Conservation (phyloP, 2,888 invertebrate genomes). For the Desoria tigrina region DNA sequence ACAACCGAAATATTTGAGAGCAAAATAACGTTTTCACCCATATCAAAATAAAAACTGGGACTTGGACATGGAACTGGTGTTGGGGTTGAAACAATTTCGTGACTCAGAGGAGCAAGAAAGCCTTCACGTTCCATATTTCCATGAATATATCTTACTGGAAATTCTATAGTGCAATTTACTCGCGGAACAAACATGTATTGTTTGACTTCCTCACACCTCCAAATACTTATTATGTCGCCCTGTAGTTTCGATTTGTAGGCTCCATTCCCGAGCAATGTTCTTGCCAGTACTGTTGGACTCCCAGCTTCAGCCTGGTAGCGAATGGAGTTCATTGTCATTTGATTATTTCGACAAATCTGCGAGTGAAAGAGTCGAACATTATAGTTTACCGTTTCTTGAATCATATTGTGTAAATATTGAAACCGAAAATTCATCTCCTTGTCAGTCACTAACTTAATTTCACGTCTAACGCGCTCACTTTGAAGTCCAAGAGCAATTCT, state of each 20-base stretch:
- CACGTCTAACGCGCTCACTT: no score
- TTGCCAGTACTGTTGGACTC: no score
- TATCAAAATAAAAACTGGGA: no score
- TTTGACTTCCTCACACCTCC: constrained; percentile 3
- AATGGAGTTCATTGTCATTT: constrained; percentile 9
- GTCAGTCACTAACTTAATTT: not conserved
- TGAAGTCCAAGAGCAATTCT: no score
- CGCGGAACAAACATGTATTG: constrained; percentile 9
- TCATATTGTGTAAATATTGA: constrained; percentile 3
- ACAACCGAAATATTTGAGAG: not conserved
- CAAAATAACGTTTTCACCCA: not conserved
- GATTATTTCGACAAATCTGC: no score
- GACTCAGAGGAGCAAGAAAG: no score
- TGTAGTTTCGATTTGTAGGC: not conserved
- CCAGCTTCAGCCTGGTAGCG: constrained; percentile 12
- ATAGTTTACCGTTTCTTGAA: not conserved
- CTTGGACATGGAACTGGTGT: not conserved
- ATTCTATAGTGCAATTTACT: constrained; percentile 13
- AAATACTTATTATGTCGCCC: not conserved
- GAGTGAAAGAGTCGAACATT: constrained; percentile 14
- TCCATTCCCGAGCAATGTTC: no score
- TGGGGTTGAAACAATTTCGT: no score
- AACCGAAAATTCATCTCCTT: constrained; percentile 9
- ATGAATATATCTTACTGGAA: not conserved
- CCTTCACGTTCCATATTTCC: not conserved